Base-by-base conservation (phyloP, 2,797 vertebrate species). In the Cyclura pinguis region DNA sequence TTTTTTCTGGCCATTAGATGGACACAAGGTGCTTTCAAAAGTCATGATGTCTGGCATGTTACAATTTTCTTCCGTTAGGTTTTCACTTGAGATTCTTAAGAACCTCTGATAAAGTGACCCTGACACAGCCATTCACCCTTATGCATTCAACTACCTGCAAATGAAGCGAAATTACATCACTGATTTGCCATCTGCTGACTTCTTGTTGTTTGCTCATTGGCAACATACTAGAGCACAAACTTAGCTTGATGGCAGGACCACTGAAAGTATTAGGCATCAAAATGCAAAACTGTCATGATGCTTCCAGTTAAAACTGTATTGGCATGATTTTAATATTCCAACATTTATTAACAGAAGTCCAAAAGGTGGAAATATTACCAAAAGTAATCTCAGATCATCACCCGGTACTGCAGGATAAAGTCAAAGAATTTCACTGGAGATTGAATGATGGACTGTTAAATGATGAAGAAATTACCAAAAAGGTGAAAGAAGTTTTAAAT, bases 21-120 rank as follows among this genome's bases (percentile, higher is more conserved):
- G 74, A 86, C 55, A 32, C 35, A 88, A 24, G 18, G 62, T 69
- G 87, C 16, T 87, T 88, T 67, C 74, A 57, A 12, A 84, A 87
- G 64, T 76, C 86, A 50, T 59, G 57, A 4, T 0, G 32, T 35
- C 57, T 64, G 32, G 55, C 50, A 9, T 1, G 0, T 64, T 16
- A 57, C 35, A 47, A 14, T 87, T 62, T 85, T 67, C 77, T 32
- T 85, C 85, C 32, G 24, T 0, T 0, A 10, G 13, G 0, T 27
- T 76, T 90, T 55, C 35, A 82, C 47, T 74, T 83, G 69, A 12
- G 20, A 35, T 52, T 89, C 87, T 64, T 27, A 12, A 14, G 73
- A 91, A 80, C 72, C 38, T 64, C 29, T 80, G 38, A 42, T 47
- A 80, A 0, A 3, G 1, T 4, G 52, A 27, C 32, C 35, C 80